Percentiles rank a stretch among this genome's conserved stretches.
Conservation (phyloP, 2,113 vertebrate species). For the Hoplias malabaricus region DNA sequence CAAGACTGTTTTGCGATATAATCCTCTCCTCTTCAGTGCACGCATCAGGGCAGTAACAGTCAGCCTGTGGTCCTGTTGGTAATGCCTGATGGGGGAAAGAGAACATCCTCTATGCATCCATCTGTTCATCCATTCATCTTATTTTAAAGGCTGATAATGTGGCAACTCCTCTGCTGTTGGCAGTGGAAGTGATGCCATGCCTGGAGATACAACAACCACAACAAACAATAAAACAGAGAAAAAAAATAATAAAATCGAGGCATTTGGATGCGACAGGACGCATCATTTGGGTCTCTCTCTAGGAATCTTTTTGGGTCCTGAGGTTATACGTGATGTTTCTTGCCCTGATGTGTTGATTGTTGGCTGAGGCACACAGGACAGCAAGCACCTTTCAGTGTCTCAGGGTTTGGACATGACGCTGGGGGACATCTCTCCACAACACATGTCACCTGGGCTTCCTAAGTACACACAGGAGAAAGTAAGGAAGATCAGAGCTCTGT, state of each 20-base stretch:
- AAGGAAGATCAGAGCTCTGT: too few relatives aligned
- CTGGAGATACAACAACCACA: conserved; percentile 47
- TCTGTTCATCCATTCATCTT: conserved; percentile 47
- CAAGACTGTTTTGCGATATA: conserved; percentile 41
- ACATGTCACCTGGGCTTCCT: conserved; percentile 92
- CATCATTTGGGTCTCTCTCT: conserved; percentile 57
- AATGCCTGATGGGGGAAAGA: conserved; percentile 47
- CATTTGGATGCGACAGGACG: conserved; percentile 57
- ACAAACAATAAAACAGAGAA: conserved; percentile 38
- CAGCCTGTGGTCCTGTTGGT: conserved; percentile 28
- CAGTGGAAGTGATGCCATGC: conserved; percentile 51
- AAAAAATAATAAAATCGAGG: conserved; percentile 50
- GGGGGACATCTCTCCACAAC: conserved; percentile 85
- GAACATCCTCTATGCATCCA: conserved; percentile 48
- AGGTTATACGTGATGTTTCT: conserved; percentile 53
- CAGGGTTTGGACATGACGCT: conserved; percentile 70
- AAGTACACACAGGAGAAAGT: conserved; percentile 20
- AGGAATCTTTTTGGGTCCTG: conserved; percentile 53
- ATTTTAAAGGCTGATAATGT: conserved; percentile 27
- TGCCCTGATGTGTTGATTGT: conserved; percentile 27
- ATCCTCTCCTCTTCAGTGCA: conserved; percentile 72
- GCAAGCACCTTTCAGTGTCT: conserved; percentile 81
- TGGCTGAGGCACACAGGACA: conserved; percentile 81
- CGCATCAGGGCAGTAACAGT: conserved; percentile 15
- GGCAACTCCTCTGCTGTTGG: conserved; percentile 39